A percentile compares a stretch with the other conserved stretches of the same genome.
Conservation (phyloP, 2,797 vertebrate genomes). For the Liasis olivaceus region DNA sequence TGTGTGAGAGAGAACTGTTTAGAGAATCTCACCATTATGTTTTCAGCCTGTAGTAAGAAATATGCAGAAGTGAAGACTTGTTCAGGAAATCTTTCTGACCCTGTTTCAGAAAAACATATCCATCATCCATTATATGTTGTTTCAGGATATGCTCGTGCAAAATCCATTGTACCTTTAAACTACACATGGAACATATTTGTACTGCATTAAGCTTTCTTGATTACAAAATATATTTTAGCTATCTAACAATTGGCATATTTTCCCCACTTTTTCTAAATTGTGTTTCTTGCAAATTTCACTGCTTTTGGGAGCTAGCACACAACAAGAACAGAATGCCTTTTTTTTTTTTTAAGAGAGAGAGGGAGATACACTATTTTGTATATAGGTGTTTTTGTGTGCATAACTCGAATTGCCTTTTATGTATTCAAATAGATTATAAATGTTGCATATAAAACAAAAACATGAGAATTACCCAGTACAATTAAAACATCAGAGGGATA, state of each 20-base stretch:
- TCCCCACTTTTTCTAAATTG: neutral
- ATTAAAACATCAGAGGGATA: conserved; percentile 44
- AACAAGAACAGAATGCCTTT: too few relatives aligned
- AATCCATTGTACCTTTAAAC: neutral
- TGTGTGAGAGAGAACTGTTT: neutral
- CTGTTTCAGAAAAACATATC: neutral
- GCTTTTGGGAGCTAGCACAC: conserved; percentile 25
- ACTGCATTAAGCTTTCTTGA: conserved; percentile 10
- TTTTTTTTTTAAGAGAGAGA: too few relatives aligned
- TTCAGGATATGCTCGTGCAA: neutral
- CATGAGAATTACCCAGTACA: too few relatives aligned
- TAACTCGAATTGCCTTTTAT: too few relatives aligned
- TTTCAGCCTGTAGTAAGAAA: neutral
- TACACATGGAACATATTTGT: neutral
- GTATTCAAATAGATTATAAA: too few relatives aligned
- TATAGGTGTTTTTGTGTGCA: too few relatives aligned
- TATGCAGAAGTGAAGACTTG: neutral
- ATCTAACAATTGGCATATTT: neutral
- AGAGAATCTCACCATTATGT: neutral
- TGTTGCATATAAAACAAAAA: too few relatives aligned
- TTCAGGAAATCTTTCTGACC: neutral
- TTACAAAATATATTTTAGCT: neutral
- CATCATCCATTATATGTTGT: neutral
- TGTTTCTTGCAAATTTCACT: neutral
- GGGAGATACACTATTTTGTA: too few relatives aligned